Evolutionary conservation across 2,797 vertebrate species (phyloP).

Genomic region (Anguilla pacifica): DNA sequence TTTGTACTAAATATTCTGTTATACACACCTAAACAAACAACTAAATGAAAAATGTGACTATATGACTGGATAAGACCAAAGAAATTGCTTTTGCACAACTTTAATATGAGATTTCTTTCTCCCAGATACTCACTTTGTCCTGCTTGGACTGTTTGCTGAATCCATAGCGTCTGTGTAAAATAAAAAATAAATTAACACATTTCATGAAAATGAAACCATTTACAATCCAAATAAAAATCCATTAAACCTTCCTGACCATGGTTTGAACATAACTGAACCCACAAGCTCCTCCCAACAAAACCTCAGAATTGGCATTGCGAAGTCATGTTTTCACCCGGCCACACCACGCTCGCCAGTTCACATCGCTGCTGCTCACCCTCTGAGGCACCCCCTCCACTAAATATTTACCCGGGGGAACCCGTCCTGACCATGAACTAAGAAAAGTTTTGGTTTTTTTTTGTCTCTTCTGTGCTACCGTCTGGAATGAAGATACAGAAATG

Average conservation of each 20-base stretch:
- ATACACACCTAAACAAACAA: neutral
- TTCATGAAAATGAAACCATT: neutral
- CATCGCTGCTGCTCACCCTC: neutral
- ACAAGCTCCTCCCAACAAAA: neutral
- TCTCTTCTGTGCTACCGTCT: neutral
- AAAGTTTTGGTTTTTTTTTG: too few relatives aligned
- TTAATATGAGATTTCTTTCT: neutral
- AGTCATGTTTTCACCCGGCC: too few relatives aligned
- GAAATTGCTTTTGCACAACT: neutral
- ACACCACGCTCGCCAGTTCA: neutral
- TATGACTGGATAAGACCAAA: neutral
- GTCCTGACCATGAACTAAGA: too few relatives aligned
- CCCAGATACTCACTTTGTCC: slow-evolving; percentile 76
- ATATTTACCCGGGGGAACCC: too few relatives aligned
- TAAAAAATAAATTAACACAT: neutral
- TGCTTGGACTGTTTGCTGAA: slow-evolving; percentile 84
- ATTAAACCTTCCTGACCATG: neutral
- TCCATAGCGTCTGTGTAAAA: slow-evolving; percentile 80
- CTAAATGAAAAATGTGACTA: neutral
- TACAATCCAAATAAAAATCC: neutral
- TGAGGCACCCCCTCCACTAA: neutral
- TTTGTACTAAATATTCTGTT: neutral
- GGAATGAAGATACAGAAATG: neutral
- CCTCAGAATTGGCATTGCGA: too few relatives aligned
- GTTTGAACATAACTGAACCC: neutral